Percentiles rank a stretch among this genome's conserved stretches.
Conservation (phyloP, 2,888 invertebrate species). For the Dioctria linearis region DNA sequence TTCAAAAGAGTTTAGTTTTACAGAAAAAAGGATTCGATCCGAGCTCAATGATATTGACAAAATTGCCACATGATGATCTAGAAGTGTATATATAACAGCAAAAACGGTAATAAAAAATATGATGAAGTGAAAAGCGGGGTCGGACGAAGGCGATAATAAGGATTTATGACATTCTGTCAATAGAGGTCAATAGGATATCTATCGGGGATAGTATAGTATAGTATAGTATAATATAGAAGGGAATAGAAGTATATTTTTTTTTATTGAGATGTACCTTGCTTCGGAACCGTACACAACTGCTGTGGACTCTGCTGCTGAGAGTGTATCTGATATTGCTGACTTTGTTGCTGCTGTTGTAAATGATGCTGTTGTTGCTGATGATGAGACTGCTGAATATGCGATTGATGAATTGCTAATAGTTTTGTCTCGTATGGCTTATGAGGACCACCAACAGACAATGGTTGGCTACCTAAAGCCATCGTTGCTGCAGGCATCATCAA, state of each 20-base stretch:
- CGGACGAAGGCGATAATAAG: slow-evolving; percentile 44
- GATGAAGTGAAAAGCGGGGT: slow-evolving; percentile 18
- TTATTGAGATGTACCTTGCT: slow-evolving; percentile 66
- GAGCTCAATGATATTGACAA: slow-evolving; percentile 25
- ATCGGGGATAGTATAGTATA: background rate
- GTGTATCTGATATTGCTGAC: slow-evolving; percentile 69
- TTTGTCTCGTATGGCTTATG: slow-evolving; percentile 71
- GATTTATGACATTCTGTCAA: slow-evolving; percentile 53
- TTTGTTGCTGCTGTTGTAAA: slow-evolving; percentile 63
- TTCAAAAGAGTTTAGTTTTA: background rate
- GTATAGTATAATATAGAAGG: too few relatives aligned
- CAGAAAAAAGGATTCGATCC: slow-evolving; percentile 13
- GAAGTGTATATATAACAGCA: background rate
- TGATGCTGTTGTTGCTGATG: slow-evolving; percentile 64
- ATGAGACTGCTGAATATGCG: slow-evolving; percentile 68
- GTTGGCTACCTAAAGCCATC: slow-evolving; percentile 71
- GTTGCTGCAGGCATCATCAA: slow-evolving; percentile 72
- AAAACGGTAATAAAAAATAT: slow-evolving; percentile 9
- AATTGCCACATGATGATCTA: slow-evolving; percentile 40
- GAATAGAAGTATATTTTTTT: too few relatives aligned
- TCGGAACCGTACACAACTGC: slow-evolving; percentile 69
- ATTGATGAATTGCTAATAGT: slow-evolving; percentile 71
- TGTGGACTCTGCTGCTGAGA: slow-evolving; percentile 71
- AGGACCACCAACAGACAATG: slow-evolving; percentile 66
- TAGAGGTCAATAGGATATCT: slow-evolving; percentile 49